Evolutionary conservation across 2,113 vertebrate species (phyloP).

Genomic region (Fregata magnificens): DNA sequence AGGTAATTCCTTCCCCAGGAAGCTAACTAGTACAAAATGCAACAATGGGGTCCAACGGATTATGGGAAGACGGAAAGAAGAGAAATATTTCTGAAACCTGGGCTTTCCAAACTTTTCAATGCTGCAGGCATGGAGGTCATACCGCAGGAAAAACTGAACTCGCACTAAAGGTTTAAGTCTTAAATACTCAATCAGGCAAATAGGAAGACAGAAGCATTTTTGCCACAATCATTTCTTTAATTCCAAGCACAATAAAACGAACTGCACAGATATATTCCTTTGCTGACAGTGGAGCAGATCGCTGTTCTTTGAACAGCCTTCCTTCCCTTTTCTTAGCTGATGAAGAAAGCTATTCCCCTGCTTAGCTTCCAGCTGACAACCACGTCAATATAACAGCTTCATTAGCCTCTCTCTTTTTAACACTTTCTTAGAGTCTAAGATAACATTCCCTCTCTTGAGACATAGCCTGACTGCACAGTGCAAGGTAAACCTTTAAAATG

Average conservation of each 20-base stretch:
- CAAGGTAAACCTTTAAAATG: neutral
- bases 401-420: conserved; percentile 43
- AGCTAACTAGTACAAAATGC: neutral
- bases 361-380: conserved; percentile 32
- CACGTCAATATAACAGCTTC: conserved; percentile 20
- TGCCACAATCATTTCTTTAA: neutral
- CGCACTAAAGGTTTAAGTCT: neutral
- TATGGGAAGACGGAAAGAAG: neutral
- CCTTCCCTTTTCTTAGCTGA: neutral
- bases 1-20: neutral
- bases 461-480: neutral
- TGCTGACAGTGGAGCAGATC: neutral
- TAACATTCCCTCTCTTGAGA: neutral
- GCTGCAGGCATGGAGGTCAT: neutral
- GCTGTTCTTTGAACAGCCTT: neutral
- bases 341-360: conserved; percentile 17
- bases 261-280: neutral
- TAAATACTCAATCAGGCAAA: neutral
- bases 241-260: neutral
- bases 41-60: neutral
- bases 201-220: neutral
- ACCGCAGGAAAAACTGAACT: neutral
- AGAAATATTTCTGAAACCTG: neutral
- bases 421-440: neutral
- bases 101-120: neutral